Base-by-base conservation (phyloP, 2,888 invertebrate genomes). In the Tridacna crocea region DNA sequence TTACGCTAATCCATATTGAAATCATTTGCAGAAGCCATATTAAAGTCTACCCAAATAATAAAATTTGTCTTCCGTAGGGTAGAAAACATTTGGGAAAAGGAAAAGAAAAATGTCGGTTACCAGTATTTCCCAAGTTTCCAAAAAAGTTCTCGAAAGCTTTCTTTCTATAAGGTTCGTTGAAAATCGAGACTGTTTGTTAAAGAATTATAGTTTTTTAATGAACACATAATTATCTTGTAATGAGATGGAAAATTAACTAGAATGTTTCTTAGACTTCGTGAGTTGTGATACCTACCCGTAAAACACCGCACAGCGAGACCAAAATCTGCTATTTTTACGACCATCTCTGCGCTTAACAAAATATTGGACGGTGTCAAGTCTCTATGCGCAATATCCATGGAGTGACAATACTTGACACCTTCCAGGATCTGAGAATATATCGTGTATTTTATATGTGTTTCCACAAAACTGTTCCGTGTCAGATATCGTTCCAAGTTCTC, bases 281-380 rank as follows among this genome's bases (percentile, higher is more conserved):
- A 46, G 66, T 1, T 6, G 11, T 55, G 22, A 26, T 51, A 79
- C 63, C 48, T 66, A 83, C 83, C 47, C 0, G 72, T 65, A 63
- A 77, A 66, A 70, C 84, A 87, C 27, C 75, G 82, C 8, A 89
- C 84, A 0, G 89, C 85, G 6, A 89, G 74, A 6, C 89, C 89
- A 74, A 89, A 89, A 61, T 89, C 89, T 3, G 89, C 87, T 51
- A 89, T 73, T 82, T 87, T 88, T 26, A 89, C 82, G 13, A 83
- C 83, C 36, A 81, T 51, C 17, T 87, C 75, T 10, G 74, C 27
- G 15, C 82, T 87, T 0, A 89, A 63, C 15, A 88, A 70, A 73
- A 89, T 85, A 60, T 89, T 89, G 26, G 79, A 77, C 0, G 89
- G 87, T 0, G 87, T 88, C 22, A 89, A 19, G 60, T 89, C 89